phyloP scores from a whole-genome alignment of 2,113 vertebrate genomes.

The Hydrochoerus hydrochaeris region DNA sequence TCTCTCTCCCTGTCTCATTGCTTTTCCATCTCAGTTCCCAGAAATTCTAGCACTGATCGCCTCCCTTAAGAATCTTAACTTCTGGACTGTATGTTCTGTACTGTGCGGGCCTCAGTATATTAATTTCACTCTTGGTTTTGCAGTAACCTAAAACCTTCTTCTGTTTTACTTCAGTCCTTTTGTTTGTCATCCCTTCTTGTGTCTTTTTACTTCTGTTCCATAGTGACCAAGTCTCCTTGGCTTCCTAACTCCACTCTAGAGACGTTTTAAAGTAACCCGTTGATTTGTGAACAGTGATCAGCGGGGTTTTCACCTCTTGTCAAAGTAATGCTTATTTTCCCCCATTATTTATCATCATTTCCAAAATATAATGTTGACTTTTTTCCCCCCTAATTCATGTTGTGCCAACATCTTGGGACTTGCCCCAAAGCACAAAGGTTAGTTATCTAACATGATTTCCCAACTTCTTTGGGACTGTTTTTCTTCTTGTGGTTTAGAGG shows the following conservation, averaged over 20 bases:
- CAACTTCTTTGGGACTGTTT: not conserved
- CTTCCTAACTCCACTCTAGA: not conserved
- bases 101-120: not conserved
- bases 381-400: not conserved
- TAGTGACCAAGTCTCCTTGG: not conserved
- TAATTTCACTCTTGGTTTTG: not conserved
- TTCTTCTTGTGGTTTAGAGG: constrained; percentile 7
- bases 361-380: not conserved
- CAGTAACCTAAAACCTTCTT: not conserved
- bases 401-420: not conserved
- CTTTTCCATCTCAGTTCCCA: not conserved
- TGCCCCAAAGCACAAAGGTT: not conserved
- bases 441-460: not conserved
- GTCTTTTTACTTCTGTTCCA: not conserved
- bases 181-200: not conserved
- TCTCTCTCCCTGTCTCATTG: not conserved
- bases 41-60: not conserved
- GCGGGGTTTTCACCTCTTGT: not conserved
- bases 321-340: not conserved
- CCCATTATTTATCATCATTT: not conserved
- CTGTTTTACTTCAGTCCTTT: not conserved
- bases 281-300: not conserved
- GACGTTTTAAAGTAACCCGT: not conserved
- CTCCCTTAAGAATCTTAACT: not conserved
- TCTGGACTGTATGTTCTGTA: not conserved